A percentile compares a stretch with the other conserved stretches of the same genome.
These are phyloP conservation scores for Phengaris alcon DNA, from an alignment of 2,888 invertebrate genomes.

Conservation along the genomic window DNA sequence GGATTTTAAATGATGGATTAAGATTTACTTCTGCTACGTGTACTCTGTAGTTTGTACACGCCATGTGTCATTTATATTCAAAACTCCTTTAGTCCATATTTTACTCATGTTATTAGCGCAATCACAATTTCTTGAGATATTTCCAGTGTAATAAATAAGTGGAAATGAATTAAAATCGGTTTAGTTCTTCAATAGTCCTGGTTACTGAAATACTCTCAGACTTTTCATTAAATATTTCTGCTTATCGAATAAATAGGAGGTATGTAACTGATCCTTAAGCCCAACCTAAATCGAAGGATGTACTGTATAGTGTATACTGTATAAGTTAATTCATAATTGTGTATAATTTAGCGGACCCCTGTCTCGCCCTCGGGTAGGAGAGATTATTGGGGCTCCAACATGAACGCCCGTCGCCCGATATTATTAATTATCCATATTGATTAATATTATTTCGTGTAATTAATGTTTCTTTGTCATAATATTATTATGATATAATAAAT, in stretches of 20 bases:
- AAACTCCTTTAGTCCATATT: too few species aligned
- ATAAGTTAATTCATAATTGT: neutral
- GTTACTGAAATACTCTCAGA: too few species aligned
- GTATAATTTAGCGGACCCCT: neutral
- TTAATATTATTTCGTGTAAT: slow-evolving; percentile 4
- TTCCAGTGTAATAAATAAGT: too few species aligned
- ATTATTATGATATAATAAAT: too few species aligned
- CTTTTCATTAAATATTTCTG: neutral
- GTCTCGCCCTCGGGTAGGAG: slow-evolving; percentile 16
- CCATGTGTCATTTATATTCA: too few species aligned
- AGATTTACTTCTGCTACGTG: too few species aligned
- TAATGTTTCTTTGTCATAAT: neutral
- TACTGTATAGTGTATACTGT: neutral
- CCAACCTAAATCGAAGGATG: neutral
- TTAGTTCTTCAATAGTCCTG: too few species aligned
- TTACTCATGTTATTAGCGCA: too few species aligned
- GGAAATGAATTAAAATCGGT: too few species aligned
- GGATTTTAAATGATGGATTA: too few species aligned
- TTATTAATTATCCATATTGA: slow-evolving; percentile 16
- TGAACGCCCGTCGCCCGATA: neutral
- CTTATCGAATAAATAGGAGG: neutral
- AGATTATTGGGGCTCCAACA: slow-evolving; percentile 4
- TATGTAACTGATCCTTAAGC: neutral
- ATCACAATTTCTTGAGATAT: too few species aligned
- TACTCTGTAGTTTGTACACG: too few species aligned